Evolutionary conservation across 2,888 invertebrate genomes (phyloP).

Genomic region (Campoplex nolae): DNA sequence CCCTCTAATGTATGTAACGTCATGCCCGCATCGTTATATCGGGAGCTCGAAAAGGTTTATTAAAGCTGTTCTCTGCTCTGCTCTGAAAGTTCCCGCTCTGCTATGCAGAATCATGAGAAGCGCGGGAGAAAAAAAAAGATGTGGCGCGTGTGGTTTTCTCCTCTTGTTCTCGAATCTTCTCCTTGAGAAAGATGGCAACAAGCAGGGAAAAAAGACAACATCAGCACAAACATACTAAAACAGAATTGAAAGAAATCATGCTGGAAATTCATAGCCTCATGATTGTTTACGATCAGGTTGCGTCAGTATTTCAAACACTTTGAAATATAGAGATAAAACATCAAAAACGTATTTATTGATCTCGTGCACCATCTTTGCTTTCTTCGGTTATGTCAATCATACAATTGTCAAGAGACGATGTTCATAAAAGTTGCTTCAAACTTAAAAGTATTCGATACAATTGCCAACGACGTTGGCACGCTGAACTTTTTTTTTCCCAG

Average conservation of each 20-base stretch:
- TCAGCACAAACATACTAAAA: not conserved
- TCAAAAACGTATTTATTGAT: conserved; percentile 7
- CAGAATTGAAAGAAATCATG: not conserved
- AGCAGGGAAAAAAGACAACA: conserved; percentile 17
- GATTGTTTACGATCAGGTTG: conserved; percentile 1
- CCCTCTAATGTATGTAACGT: conserved; percentile 72
- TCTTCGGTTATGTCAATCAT: not conserved
- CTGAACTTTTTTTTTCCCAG: not conserved
- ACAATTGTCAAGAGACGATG: not conserved
- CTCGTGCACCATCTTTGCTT: not conserved
- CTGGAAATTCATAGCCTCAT: conserved; percentile 28
- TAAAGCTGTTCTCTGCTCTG: conserved; percentile 40
- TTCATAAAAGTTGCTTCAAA: not conserved
- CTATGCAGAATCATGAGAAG: conserved; percentile 32
- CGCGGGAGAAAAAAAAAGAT: conserved; percentile 27
- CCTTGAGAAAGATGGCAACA: conserved; percentile 17
- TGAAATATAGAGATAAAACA: conserved; percentile 25
- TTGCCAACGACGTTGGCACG: not conserved
- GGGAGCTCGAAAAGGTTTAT: conserved; percentile 58
- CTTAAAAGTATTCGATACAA: not conserved
- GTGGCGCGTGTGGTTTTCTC: conserved; percentile 36
- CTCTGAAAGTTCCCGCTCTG: conserved; percentile 21
- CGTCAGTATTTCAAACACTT: conserved; percentile 28
- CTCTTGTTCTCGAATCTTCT: conserved; percentile 46
- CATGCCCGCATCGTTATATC: conserved; percentile 70